Percentiles rank a stretch among this genome's conserved stretches.
These are phyloP conservation scores for Mustelus asterias DNA, from an alignment of 2,113 vertebrate genomes.

Conservation along the genomic window DNA sequence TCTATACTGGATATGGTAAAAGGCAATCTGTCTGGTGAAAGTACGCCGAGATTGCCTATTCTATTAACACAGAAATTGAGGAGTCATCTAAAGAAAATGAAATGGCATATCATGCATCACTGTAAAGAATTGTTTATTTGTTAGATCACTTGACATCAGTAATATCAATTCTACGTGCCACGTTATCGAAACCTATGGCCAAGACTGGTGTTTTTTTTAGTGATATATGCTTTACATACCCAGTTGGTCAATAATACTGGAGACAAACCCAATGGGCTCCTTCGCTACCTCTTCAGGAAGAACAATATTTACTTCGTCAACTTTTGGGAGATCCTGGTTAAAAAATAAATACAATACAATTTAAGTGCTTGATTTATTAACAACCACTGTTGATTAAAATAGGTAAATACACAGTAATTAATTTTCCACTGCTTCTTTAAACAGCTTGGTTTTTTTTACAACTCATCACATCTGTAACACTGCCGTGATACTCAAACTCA, in stretches of 20 bases:
- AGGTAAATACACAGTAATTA: background rate
- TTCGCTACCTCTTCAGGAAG: constrained; percentile 72
- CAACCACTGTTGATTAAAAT: background rate
- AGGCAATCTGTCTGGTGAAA: background rate
- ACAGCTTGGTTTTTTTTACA: background rate
- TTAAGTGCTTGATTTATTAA: background rate
- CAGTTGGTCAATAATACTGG: constrained; percentile 75
- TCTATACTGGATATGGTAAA: too few species aligned
- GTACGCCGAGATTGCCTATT: background rate
- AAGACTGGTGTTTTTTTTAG: background rate
- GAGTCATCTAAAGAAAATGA: background rate
- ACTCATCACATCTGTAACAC: too few species aligned
- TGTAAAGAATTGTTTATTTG: background rate
- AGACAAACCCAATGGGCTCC: constrained; percentile 70
- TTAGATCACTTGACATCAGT: background rate
- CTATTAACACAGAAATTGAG: background rate
- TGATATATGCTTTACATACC: constrained; percentile 55
- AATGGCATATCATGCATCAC: background rate
- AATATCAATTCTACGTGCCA: background rate
- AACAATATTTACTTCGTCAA: constrained; percentile 65
- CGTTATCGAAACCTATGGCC: background rate
- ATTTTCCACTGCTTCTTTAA: too few species aligned
- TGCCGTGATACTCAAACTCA: background rate
- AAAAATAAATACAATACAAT: background rate
- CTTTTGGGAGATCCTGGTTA: constrained; percentile 68